Conservation (phyloP, 2,113 vertebrate genomes). For the Dasyornis broadbenti region DNA sequence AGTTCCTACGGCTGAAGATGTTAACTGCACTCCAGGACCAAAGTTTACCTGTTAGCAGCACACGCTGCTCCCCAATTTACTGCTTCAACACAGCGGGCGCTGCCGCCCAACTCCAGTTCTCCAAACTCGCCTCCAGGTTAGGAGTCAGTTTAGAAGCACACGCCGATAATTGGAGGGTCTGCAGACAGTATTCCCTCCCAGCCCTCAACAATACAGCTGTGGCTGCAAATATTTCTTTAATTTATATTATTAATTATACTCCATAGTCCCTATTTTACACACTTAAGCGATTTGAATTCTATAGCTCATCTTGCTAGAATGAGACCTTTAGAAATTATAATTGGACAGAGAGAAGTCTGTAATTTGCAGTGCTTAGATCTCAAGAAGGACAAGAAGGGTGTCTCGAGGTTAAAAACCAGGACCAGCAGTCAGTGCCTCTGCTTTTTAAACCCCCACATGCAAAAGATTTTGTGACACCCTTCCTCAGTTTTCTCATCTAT, state of each 20-base stretch:
- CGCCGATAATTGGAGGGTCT: neutral
- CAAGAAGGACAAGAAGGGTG: neutral
- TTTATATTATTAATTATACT: constrained; percentile 25
- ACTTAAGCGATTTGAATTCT: constrained; percentile 37
- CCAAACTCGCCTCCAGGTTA: neutral
- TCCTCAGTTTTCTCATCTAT: neutral
- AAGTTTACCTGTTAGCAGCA: neutral
- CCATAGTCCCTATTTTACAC: constrained; percentile 23
- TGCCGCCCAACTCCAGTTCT: neutral
- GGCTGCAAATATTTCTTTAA: constrained; percentile 5
- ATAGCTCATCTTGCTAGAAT: constrained; percentile 30
- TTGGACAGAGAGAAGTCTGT: constrained; percentile 21
- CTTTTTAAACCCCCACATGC: neutral
- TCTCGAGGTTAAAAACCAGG: neutral
- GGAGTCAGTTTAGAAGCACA: neutral
- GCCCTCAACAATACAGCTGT: rapidly evolving
- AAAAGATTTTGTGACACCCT: neutral
- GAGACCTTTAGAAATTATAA: constrained; percentile 53
- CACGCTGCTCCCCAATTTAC: neutral
- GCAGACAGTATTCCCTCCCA: neutral
- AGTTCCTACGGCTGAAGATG: neutral
- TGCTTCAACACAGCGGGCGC: neutral
- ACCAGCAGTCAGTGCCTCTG: neutral
- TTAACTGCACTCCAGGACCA: neutral
- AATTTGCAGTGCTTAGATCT: constrained; percentile 43